Conservation (phyloP, 2,888 invertebrate genomes). For the Diarsia brunnea region DNA sequence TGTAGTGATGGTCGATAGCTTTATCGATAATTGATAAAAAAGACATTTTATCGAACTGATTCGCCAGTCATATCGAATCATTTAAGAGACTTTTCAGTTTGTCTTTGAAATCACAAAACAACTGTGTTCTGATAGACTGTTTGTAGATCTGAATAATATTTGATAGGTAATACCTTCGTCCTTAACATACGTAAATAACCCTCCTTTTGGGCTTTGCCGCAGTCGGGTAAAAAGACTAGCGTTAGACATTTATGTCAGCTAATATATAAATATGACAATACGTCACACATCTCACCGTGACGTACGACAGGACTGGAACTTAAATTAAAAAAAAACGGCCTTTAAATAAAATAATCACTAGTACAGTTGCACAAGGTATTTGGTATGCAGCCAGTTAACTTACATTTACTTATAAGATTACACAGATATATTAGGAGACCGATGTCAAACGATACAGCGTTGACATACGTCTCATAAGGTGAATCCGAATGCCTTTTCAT, state of each 20-base stretch:
- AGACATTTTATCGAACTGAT: slow-evolving; percentile 41
- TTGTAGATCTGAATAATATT: slow-evolving; percentile 56
- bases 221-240: slow-evolving; percentile 1
- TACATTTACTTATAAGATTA: too few relatives aligned
- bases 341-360: background rate
- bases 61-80: slow-evolving; percentile 53
- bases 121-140: slow-evolving; percentile 52
- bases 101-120: slow-evolving; percentile 33
- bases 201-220: too few relatives aligned
- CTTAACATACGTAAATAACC: slow-evolving; percentile 19
- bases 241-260: background rate
- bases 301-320: background rate
- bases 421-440: too few relatives aligned
- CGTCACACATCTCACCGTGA: background rate
- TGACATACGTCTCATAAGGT: too few relatives aligned
- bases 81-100: slow-evolving; percentile 27
- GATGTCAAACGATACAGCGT: too few relatives aligned
- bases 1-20: slow-evolving; percentile 47
- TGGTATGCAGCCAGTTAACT: too few relatives aligned
- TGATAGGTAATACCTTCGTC: slow-evolving; percentile 19
- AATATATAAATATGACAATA: slow-evolving; percentile 3
- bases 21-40: slow-evolving; percentile 46
- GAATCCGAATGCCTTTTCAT: too few relatives aligned
- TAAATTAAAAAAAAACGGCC: background rate
- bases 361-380: background rate